These are phyloP conservation scores for Uria lomvia DNA, from an alignment of 2,113 vertebrate genomes.

Conservation along the genomic window DNA sequence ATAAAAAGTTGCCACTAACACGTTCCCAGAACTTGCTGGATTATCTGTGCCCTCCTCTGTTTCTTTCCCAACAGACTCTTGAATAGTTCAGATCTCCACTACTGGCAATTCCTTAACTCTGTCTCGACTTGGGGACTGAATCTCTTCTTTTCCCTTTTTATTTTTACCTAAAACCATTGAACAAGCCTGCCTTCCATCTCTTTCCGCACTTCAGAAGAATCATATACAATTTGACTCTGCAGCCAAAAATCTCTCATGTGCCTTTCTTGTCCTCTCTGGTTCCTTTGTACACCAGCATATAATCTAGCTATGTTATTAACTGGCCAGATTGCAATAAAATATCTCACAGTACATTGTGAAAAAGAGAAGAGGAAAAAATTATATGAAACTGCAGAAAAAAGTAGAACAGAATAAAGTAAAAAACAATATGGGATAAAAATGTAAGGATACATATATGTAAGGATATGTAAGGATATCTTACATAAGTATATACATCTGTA, in stretches of 20 bases:
- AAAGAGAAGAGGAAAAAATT: background rate
- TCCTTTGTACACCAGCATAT: background rate
- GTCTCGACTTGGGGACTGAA: background rate
- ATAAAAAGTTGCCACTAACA: background rate
- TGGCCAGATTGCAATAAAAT: background rate
- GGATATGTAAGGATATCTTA: background rate
- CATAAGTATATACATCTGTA: background rate
- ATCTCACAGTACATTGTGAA: background rate
- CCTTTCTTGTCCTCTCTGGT: background rate
- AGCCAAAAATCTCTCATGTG: background rate
- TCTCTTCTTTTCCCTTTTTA: background rate
- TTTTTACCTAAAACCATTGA: background rate
- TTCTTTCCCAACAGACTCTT: background rate
- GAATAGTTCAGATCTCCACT: background rate
- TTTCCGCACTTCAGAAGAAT: background rate
- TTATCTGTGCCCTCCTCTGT: background rate
- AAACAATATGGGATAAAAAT: background rate
- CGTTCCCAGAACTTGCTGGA: constrained; percentile 16
- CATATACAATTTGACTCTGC: background rate
- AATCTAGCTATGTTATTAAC: background rate
- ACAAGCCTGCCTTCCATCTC: background rate
- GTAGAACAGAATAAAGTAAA: background rate
- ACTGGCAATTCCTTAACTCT: background rate
- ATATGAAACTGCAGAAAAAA: background rate
- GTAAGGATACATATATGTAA: background rate